phyloP scores from a whole-genome alignment of 2,113 vertebrate species.

The Laticauda colubrina region DNA sequence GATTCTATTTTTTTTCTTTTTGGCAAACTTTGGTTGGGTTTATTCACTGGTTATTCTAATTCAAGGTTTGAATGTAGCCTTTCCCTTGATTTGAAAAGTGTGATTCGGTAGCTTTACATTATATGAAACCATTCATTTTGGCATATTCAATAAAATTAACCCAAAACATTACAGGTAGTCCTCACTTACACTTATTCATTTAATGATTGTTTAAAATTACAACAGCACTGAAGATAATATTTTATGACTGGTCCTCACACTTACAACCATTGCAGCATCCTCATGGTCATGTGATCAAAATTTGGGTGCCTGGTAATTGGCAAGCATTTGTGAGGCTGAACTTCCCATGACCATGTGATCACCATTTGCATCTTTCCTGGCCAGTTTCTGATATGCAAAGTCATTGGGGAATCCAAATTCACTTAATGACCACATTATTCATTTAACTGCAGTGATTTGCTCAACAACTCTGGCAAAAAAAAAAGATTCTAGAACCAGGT shows the following conservation, averaged over 20 bases:
- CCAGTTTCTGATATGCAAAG: not conserved
- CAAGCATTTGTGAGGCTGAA: not conserved
- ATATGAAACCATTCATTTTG: not conserved
- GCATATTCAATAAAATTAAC: not conserved
- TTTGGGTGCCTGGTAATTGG: too few relatives aligned
- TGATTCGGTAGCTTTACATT: not conserved
- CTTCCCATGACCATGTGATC: not conserved
- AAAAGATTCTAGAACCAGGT: not conserved
- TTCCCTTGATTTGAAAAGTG: not conserved
- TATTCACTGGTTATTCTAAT: not conserved
- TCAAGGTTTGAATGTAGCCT: not conserved
- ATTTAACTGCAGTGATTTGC: too few relatives aligned
- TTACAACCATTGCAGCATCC: too few relatives aligned
- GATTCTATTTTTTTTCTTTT: not conserved
- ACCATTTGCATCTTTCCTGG: not conserved
- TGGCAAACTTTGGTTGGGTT: not conserved
- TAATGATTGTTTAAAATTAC: not conserved
- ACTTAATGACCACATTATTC: not conserved
- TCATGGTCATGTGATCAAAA: too few relatives aligned
- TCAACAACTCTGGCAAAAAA: not conserved
- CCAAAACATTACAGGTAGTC: not conserved
- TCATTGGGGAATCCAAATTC: not conserved
- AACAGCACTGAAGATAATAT: not conserved
- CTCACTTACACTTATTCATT: not conserved
- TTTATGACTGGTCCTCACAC: not conserved